These are phyloP conservation scores for Lethenteron reissneri DNA, from an alignment of 2,113 vertebrate species.

Conservation along the genomic window DNA sequence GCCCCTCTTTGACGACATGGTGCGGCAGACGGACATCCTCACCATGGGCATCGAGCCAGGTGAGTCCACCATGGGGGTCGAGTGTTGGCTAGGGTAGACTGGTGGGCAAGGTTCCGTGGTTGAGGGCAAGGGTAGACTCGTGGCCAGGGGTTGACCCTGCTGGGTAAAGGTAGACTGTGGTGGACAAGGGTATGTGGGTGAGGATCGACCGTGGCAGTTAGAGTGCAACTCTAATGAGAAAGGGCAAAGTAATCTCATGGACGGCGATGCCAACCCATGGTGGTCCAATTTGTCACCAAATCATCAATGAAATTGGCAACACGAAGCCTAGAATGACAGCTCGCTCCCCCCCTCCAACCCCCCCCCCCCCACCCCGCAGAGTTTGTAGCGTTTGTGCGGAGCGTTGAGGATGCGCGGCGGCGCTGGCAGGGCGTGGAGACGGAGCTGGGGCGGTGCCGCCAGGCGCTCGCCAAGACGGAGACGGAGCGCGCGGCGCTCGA, in stretches of 20 bases:
- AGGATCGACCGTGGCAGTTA: conserved; percentile 4
- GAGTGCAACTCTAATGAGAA: conserved; percentile 7
- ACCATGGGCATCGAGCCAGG: conserved; percentile 53
- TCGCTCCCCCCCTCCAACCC: not conserved
- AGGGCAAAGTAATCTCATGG: not conserved
- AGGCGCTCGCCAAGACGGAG: conserved; percentile 54
- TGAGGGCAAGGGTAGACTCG: not conserved
- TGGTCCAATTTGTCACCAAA: not conserved
- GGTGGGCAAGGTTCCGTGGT: too few relatives aligned
- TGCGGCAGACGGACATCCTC: conserved; percentile 41
- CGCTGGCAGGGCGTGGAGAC: conserved; percentile 42
- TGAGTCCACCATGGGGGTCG: conserved; percentile 27
- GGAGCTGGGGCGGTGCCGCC: conserved; percentile 44
- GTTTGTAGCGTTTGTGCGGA: conserved; percentile 63
- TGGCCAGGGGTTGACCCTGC: not conserved
- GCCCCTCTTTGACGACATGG: conserved; percentile 37
- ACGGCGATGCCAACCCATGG: not conserved
- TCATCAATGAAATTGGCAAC: not conserved
- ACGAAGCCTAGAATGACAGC: not conserved
- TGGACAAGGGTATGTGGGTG: not conserved
- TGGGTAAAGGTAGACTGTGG: not conserved
- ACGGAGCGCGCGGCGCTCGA: conserved; percentile 58
- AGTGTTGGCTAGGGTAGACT: not conserved
- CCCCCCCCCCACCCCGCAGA: conserved; percentile 24
- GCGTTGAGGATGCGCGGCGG: conserved; percentile 56